These are phyloP conservation scores for Mimumesa dahlbomi DNA, from an alignment of 2,888 invertebrate species.

Conservation along the genomic window DNA sequence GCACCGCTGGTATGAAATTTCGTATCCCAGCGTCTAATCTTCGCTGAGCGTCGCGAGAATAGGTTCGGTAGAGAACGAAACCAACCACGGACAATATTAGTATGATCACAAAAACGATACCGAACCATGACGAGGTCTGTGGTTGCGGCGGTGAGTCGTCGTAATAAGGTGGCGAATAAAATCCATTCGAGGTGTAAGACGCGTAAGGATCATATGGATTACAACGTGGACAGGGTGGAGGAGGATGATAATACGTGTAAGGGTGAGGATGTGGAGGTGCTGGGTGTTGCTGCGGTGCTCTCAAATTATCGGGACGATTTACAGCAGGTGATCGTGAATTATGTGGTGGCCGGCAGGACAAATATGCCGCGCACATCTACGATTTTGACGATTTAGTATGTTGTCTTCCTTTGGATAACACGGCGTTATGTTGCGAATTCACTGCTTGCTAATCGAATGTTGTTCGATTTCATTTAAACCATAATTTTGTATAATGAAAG, in stretches of 20 bases:
- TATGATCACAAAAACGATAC: conserved; percentile 40
- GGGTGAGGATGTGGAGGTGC: conserved; percentile 19
- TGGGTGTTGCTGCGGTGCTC: conserved; percentile 27
- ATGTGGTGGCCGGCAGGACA: conserved; percentile 26
- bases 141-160: conserved; percentile 18
- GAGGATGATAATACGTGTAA: conserved; percentile 46
- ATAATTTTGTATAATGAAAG: no score
- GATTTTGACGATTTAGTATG: conserved; percentile 1
- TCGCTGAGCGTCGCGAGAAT: conserved; percentile 40
- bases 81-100: conserved; percentile 23
- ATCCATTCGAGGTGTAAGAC: conserved; percentile 29
- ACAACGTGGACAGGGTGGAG: conserved; percentile 35
- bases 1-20: conserved; percentile 24
- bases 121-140: conserved; percentile 27
- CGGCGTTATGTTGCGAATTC: no score
- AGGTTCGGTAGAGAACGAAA: conserved; percentile 33
- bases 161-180: conserved; percentile 35
- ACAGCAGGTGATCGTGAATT: conserved; percentile 17
- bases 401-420: no score
- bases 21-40: conserved; percentile 34
- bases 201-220: conserved; percentile 48
- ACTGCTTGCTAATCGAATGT: no score
- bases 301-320: conserved; percentile 9
- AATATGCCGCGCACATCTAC: conserved; percentile 52
- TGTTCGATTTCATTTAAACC: no score